These are phyloP conservation scores for Crotalus horridus DNA, from an alignment of 2,113 vertebrate genomes.

Conservation along the genomic window DNA sequence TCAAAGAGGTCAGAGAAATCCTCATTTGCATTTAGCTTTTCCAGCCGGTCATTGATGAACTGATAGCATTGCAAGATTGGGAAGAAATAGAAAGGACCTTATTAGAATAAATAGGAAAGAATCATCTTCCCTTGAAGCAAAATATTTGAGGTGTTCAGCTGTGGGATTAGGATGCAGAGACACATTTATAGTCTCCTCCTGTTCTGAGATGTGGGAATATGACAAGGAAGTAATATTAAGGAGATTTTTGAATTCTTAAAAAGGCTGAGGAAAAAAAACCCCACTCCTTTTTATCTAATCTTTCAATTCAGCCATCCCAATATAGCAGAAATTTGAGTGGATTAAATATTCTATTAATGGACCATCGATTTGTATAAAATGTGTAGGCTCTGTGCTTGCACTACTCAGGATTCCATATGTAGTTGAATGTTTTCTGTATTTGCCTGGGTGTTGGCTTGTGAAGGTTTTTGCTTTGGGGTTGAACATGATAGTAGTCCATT, in stretches of 20 bases:
- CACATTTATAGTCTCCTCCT: background rate
- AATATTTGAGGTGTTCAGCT: background rate
- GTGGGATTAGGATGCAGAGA: background rate
- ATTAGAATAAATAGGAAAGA: background rate
- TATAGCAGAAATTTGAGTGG: background rate
- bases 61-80: conserved; percentile 37
- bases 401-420: background rate
- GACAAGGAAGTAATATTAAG: background rate
- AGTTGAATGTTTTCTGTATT: background rate
- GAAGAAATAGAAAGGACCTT: background rate
- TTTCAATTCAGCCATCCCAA: background rate
- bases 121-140: background rate
- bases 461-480: background rate
- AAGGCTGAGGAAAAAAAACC: no score
- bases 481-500: background rate
- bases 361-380: background rate
- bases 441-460: background rate
- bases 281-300: background rate
- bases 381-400: background rate
- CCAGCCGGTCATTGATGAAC: conserved; percentile 84
- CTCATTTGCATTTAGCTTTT: conserved; percentile 76
- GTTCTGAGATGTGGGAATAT: background rate
- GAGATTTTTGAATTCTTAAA: background rate
- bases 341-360: background rate
- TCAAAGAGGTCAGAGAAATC: conserved; percentile 85